Conservation (phyloP, 2,113 vertebrate genomes). For the Antechinus flavipes region DNA sequence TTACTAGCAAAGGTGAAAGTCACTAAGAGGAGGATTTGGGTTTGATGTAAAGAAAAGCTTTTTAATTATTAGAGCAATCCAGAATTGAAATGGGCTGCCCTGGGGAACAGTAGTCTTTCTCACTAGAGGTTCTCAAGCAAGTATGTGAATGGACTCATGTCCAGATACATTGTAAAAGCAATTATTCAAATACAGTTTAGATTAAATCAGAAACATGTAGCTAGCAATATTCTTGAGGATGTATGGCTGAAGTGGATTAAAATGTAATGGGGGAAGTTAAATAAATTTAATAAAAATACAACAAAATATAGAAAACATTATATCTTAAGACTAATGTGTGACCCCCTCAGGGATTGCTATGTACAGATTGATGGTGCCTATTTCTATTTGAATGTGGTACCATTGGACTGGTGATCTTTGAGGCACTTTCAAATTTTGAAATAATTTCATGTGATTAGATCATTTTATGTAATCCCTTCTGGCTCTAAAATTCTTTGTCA, state of each 20-base stretch:
- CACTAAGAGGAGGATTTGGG: neutral
- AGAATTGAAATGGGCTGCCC: slow-evolving; percentile 75
- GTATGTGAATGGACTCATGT: neutral
- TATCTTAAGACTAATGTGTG: neutral
- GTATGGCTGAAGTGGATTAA: neutral
- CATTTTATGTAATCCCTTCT: neutral
- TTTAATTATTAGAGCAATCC: neutral
- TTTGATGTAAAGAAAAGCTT: neutral
- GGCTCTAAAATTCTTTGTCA: neutral
- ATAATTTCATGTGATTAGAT: neutral
- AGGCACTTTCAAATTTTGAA: neutral
- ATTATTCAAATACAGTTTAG: neutral
- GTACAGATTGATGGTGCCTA: neutral
- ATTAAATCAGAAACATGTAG: neutral
- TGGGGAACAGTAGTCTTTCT: slow-evolving; percentile 71
- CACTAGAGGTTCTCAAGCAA: neutral
- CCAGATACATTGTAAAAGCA: neutral
- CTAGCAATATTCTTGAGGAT: neutral
- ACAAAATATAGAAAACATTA: neutral
- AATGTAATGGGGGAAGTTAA: neutral
- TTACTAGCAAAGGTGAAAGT: neutral
- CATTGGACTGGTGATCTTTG: neutral
- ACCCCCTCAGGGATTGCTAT: neutral
- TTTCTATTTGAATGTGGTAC: neutral
- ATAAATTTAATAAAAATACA: neutral